Percentiles rank a stretch among this genome's conserved stretches.
phyloP scores from a whole-genome alignment of 2,797 vertebrate genomes.

The Simalia tracyae region DNA sequence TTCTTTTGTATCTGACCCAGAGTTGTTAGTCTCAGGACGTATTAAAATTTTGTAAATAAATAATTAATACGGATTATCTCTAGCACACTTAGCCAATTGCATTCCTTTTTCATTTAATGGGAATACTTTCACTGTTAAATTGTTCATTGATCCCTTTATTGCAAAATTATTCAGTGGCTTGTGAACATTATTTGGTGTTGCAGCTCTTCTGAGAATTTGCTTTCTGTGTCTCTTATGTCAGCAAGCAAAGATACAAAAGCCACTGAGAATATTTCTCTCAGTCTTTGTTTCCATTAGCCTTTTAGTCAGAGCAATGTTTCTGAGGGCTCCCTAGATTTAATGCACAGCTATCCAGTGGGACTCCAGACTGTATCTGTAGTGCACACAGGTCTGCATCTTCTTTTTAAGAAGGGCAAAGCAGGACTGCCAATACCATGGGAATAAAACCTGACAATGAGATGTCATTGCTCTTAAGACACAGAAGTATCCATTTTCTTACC shows the following conservation, averaged over 20 bases:
- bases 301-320: background rate
- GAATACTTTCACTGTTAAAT: constrained; percentile 7
- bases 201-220: background rate
- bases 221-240: background rate
- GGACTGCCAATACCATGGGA: constrained; percentile 5
- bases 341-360: background rate
- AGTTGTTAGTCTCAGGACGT: background rate
- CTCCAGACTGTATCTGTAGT: background rate
- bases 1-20: background rate
- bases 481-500: background rate
- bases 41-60: background rate
- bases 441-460: constrained; percentile 1
- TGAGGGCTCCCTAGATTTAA: accelerated
- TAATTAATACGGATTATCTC: background rate
- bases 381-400: background rate
- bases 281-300: background rate
- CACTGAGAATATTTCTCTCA: background rate
- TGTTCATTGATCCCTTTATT: constrained; percentile 11
- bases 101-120: background rate
- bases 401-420: background rate
- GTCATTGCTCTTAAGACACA: constrained; percentile 10
- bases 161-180: background rate
- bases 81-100: background rate
- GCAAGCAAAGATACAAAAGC: background rate
- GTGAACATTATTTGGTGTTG: background rate